Conservation (phyloP, 2,888 invertebrate genomes). For the Xanthia icteritia region DNA sequence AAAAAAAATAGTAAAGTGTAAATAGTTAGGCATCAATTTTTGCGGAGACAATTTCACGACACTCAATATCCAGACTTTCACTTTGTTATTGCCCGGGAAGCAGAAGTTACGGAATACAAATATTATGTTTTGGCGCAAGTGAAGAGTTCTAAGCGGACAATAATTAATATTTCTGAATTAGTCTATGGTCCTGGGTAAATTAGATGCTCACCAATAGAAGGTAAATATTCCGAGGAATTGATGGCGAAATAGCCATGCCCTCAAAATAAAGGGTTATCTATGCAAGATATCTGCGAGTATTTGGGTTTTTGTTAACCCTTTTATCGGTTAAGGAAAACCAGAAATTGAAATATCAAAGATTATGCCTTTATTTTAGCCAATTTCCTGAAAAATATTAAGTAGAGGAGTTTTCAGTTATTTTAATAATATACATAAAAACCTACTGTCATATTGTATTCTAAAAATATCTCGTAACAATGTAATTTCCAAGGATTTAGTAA, state of each 20-base stretch:
- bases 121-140: conserved; percentile 21
- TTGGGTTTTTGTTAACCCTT: background rate
- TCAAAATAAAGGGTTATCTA: background rate
- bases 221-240: background rate
- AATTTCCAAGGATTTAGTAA: conserved; percentile 51
- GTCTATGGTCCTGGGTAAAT: background rate
- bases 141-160: background rate
- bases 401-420: background rate
- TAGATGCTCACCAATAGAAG: background rate
- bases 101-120: conserved; percentile 43
- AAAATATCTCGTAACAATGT: conserved; percentile 15
- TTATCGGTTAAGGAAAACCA: background rate
- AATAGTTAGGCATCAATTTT: conserved; percentile 5
- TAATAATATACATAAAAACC: background rate
- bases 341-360: background rate
- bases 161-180: background rate
- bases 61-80: conserved; percentile 39
- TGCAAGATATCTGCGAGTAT: background rate
- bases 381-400: background rate
- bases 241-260: background rate
- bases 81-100: conserved; percentile 34
- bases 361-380: background rate
- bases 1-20: background rate
- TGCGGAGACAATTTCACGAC: conserved; percentile 5
- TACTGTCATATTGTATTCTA: background rate